Conservation (phyloP, 2,888 invertebrate species). For the Metalampra italica region DNA sequence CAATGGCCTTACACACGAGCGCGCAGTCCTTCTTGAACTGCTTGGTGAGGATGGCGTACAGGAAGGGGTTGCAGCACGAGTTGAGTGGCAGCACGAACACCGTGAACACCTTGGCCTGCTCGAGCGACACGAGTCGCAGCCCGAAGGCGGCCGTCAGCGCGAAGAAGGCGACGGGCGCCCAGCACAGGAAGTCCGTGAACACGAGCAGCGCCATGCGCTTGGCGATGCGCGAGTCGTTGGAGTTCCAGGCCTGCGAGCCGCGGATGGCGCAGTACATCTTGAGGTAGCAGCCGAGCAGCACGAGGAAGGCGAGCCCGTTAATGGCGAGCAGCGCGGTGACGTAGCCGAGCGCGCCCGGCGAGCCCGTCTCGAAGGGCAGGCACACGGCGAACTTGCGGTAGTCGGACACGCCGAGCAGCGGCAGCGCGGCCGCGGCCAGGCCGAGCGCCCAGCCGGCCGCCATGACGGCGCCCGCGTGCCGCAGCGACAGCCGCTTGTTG, state of each 20-base stretch:
- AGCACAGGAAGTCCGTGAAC: conserved; percentile 98
- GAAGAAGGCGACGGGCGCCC: conserved; percentile 98
- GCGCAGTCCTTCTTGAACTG: conserved; percentile 99
- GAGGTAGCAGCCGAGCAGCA: conserved; percentile 96
- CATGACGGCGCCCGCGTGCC: conserved; percentile 96
- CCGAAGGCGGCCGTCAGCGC: conserved; percentile 96
- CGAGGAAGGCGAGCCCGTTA: conserved; percentile 95
- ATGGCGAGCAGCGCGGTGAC: conserved; percentile 94
- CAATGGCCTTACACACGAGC: conserved; percentile 96
- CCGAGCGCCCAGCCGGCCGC: conserved; percentile 95
- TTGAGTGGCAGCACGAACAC: conserved; percentile 97
- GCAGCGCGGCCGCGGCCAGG: conserved; percentile 90
- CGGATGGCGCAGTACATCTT: conserved; percentile 99
- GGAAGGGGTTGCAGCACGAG: conserved; percentile 98
- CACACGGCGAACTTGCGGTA: conserved; percentile 98
- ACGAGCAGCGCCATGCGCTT: conserved; percentile 98
- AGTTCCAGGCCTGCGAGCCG: conserved; percentile 98
- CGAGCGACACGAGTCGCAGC: conserved; percentile 91
- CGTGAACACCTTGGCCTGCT: conserved; percentile 97
- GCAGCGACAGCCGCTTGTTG: conserved; percentile 93
- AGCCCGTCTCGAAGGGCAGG: conserved; percentile 94
- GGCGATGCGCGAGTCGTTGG: conserved; percentile 96
- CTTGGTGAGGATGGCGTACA: conserved; percentile 98
- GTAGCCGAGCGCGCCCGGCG: conserved; percentile 89
- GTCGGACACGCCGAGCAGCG: conserved; percentile 94